These are phyloP conservation scores for Podarcis lilfordi DNA, from an alignment of 2,797 vertebrate genomes.

Conservation along the genomic window DNA sequence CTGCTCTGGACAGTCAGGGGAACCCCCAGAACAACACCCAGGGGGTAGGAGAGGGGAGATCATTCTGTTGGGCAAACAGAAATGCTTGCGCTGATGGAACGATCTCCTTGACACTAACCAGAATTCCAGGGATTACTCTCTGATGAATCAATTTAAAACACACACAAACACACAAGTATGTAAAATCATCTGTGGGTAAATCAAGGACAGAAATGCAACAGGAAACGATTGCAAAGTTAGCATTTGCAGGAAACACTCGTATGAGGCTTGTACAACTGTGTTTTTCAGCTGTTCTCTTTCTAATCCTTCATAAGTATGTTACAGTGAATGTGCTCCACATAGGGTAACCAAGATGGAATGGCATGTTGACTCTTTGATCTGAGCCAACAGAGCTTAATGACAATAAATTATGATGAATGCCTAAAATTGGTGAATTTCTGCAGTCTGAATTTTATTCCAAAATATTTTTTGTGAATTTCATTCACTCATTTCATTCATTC, in stretches of 20 bases:
- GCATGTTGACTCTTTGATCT: not conserved
- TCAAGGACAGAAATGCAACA: not conserved
- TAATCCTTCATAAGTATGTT: not conserved
- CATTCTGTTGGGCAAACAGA: no score
- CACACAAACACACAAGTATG: not conserved
- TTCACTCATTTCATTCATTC: no score
- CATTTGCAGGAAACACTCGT: not conserved
- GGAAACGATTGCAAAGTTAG: not conserved
- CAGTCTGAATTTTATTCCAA: not conserved
- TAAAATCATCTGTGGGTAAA: not conserved
- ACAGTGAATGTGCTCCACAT: not conserved
- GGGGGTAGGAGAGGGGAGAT: no score
- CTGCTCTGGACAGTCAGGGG: no score
- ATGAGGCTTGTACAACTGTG: not conserved
- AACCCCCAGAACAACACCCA: no score
- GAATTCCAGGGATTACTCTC: not conserved
- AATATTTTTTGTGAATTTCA: not conserved
- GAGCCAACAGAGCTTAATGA: not conserved
- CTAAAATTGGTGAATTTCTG: not conserved
- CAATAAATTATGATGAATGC: not conserved
- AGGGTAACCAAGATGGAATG: not conserved
- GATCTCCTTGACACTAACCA: no score
- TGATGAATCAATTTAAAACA: conserved; percentile 11
- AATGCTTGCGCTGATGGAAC: no score
- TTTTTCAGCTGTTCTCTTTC: not conserved